These are phyloP conservation scores for Tryphoninae sp. DNA, from an alignment of 2,888 invertebrate genomes.

Conservation along the genomic window DNA sequence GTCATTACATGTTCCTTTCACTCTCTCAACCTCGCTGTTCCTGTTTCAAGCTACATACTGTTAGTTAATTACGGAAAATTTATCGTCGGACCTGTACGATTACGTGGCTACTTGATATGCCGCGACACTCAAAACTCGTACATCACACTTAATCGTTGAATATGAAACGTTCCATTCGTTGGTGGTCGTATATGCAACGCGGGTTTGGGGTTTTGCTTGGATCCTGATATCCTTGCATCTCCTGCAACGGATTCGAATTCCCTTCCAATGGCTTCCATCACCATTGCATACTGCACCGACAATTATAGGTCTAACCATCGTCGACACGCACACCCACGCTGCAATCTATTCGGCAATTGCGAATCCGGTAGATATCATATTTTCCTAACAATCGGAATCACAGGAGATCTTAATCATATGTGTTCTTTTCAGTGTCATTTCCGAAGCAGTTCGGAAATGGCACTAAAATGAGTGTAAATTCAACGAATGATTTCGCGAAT, in stretches of 20 bases:
- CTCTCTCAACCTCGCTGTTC: slow-evolving; percentile 15
- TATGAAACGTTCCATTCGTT: slow-evolving; percentile 75
- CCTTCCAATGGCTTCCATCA: slow-evolving; percentile 65
- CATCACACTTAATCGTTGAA: slow-evolving; percentile 79
- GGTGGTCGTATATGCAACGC: slow-evolving; percentile 34
- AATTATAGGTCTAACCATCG: slow-evolving; percentile 73
- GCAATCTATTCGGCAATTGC: slow-evolving; percentile 30
- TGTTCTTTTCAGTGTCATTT: too few species aligned
- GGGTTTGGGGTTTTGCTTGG: slow-evolving; percentile 24
- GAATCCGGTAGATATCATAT: slow-evolving; percentile 65
- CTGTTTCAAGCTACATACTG: slow-evolving; percentile 44
- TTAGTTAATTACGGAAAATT: slow-evolving; percentile 77
- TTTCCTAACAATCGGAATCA: slow-evolving; percentile 36
- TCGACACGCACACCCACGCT: slow-evolving; percentile 71
- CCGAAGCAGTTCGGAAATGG: too few species aligned
- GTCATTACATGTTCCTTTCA: slow-evolving; percentile 21
- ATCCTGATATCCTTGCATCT: slow-evolving; percentile 30
- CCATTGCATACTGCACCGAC: slow-evolving; percentile 73
- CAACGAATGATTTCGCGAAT: too few species aligned
- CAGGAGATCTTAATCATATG: background rate
- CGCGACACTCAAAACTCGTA: slow-evolving; percentile 78
- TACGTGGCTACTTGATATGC: slow-evolving; percentile 77
- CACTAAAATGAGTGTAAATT: too few species aligned
- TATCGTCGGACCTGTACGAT: slow-evolving; percentile 73
- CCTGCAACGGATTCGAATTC: slow-evolving; percentile 33